Evolutionary conservation across 1,140 invertebrate species (phyloP).

Genomic region (Macrostomum lignano): DNA sequence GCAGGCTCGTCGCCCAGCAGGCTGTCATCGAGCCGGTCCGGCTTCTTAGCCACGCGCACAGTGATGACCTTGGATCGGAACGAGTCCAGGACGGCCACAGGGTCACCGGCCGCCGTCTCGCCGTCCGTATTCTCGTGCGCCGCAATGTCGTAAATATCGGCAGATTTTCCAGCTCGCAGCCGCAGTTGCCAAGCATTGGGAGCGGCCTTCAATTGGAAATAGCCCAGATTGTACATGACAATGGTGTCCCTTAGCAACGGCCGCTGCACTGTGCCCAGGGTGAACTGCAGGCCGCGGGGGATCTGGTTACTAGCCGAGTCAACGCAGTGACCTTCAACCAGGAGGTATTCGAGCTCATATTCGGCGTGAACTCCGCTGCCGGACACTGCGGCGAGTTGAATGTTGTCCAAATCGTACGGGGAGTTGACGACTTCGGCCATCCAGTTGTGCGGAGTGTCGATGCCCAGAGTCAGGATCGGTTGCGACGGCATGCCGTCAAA

Average conservation of each 20-base stretch:
- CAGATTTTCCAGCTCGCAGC: conserved; percentile 54
- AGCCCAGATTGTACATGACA: conserved; percentile 81
- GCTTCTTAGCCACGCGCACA: conserved; percentile 57
- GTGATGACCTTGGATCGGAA: conserved; percentile 66
- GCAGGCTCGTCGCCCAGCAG: conserved; percentile 52
- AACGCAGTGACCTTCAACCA: conserved; percentile 74
- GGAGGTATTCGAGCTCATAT: conserved; percentile 62
- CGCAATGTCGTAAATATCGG: conserved; percentile 50
- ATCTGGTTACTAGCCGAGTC: conserved; percentile 64
- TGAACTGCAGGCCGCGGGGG: conserved; percentile 75
- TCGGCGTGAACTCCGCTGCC: conserved; percentile 36
- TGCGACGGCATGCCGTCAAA: conserved; percentile 52
- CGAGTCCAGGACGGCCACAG: conserved; percentile 55
- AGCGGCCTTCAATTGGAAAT: conserved; percentile 66
- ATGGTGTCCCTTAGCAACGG: conserved; percentile 69
- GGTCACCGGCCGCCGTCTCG: conserved; percentile 32
- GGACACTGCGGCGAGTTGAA: conserved; percentile 39
- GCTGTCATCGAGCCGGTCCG: conserved; percentile 52
- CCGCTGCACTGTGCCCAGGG: conserved; percentile 43
- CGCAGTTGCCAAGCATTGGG: conserved; percentile 57
- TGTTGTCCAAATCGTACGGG: conserved; percentile 90
- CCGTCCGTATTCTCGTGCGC: conserved; percentile 46
- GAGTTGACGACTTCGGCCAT: conserved; percentile 72
- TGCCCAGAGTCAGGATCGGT: conserved; percentile 67
- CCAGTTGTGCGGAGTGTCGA: conserved; percentile 93